Evolutionary conservation across 2,888 invertebrate genomes (phyloP), one percentile per base, ranked within the genome.

Genomic region (Aleiodes leptofemur): DNA sequence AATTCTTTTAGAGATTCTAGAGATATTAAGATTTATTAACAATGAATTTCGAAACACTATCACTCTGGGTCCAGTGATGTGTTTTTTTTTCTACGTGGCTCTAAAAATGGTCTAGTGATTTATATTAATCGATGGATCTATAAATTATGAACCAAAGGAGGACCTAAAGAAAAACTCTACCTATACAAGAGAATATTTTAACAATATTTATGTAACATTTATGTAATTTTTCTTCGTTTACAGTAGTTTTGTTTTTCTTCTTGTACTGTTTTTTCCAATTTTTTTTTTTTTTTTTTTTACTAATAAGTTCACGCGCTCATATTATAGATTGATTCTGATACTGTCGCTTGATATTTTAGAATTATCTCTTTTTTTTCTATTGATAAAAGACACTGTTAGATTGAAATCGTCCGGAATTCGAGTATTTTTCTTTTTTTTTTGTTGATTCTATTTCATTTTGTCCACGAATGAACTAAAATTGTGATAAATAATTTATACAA

Each of bases 111-210:
- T 61, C 61, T 48, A 56, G 4, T 16, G 14, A 64, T 64, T 48
- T 16, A 48, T 48, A 48, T 23, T 55, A 55, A 64, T 61, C n/a
- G 4, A 61, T 64, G 56, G 43, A 74, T 64, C 7, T 61, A 38
- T 38, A 70, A 71, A 64, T 66, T 43, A 56, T 71, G 48, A 74
- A 71, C 74, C 74, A 74, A 74, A 74, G 74, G 61, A 74, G 51
- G 56, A 38, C 64, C 56, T 56, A 56, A 56, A 23, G 8, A 43
- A 43, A 43, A 64, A 64, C 64, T 64, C 64, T 64, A 64, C 9
- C 64, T 64, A 43, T 64, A 64, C 64, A 64, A 64, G 64, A 43
- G 64, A 16, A 43, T 13, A 43, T 64, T 48, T 64, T 64, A 64
- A 64, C 64, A 11, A 64, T 64, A 64, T 64, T 64, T 64, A 64